phyloP scores from a whole-genome alignment of 2,888 invertebrate species.

The Steinernema scapterisci region DNA sequence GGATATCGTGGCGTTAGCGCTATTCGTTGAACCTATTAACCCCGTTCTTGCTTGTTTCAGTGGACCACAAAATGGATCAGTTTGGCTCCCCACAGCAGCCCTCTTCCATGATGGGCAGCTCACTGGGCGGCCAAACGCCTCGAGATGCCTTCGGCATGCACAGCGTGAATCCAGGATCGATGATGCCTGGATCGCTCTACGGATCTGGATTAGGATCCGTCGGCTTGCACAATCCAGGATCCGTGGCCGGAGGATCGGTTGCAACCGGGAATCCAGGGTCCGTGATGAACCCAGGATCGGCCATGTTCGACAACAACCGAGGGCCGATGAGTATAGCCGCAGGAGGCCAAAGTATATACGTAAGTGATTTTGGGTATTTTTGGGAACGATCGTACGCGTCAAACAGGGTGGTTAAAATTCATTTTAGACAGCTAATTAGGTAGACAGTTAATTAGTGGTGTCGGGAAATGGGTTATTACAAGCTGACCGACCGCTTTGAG shows the following conservation, averaged over 20 bases:
- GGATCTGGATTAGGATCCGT: constrained; percentile 27
- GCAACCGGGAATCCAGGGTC: neutral
- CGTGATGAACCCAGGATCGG: neutral
- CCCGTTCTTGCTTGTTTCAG: neutral
- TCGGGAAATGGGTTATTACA: no score
- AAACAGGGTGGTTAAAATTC: no score
- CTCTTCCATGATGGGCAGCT: constrained; percentile 13
- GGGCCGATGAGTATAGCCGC: constrained; percentile 16
- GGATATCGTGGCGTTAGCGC: no score
- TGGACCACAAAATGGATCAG: neutral
- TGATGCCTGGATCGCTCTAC: constrained; percentile 51
- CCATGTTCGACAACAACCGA: neutral
- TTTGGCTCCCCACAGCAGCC: constrained; percentile 14
- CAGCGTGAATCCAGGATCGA: constrained; percentile 31
- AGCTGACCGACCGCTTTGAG: no score
- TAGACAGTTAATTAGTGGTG: no score
- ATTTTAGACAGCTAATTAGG: no score
- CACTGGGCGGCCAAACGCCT: constrained; percentile 47
- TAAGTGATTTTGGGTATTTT: neutral
- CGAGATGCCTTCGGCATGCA: constrained; percentile 19
- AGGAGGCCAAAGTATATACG: constrained; percentile 9
- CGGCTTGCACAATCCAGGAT: neutral
- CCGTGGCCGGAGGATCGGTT: neutral
- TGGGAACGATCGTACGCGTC: neutral
- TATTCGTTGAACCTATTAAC: neutral